phyloP scores from a whole-genome alignment of 2,888 invertebrate species.

The Melanargia galathea region DNA sequence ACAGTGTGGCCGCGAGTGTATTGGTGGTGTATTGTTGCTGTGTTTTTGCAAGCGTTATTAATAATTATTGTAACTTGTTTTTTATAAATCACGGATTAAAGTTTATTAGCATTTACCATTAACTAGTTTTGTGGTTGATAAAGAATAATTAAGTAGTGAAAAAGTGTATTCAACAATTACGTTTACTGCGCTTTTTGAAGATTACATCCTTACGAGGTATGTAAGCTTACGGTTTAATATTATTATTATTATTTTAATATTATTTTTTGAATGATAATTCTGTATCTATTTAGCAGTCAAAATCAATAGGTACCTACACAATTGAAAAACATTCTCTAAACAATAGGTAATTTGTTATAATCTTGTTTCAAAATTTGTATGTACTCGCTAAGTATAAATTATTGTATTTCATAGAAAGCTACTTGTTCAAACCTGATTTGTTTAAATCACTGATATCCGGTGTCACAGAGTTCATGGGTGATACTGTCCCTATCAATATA shows the following conservation, averaged over 20 bases:
- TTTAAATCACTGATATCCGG: slow-evolving; percentile 7
- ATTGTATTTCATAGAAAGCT: background rate
- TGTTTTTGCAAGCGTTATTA: too few species aligned
- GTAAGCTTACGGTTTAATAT: background rate
- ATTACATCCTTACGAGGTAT: background rate
- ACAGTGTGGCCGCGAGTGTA: too few species aligned
- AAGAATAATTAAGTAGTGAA: background rate
- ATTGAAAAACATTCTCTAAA: too few species aligned
- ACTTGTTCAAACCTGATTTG: background rate
- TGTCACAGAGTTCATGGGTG: slow-evolving; percentile 13
- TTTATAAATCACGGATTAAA: too few species aligned
- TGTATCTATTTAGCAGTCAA: too few species aligned
- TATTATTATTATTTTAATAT: too few species aligned
- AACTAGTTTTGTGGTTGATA: too few species aligned
- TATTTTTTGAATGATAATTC: too few species aligned
- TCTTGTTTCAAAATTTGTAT: background rate
- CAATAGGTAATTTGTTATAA: background rate
- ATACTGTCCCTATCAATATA: background rate
- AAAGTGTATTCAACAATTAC: slow-evolving; percentile 1
- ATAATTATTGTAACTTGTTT: too few species aligned
- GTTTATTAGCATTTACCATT: background rate
- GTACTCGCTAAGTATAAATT: background rate
- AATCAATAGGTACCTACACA: too few species aligned
- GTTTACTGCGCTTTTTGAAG: background rate
- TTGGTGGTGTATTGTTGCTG: background rate